Percentiles rank a stretch among this genome's conserved stretches.
Evolutionary conservation across 2,797 vertebrate species (phyloP).

Genomic region (Gymnocypris eckloni): DNA sequence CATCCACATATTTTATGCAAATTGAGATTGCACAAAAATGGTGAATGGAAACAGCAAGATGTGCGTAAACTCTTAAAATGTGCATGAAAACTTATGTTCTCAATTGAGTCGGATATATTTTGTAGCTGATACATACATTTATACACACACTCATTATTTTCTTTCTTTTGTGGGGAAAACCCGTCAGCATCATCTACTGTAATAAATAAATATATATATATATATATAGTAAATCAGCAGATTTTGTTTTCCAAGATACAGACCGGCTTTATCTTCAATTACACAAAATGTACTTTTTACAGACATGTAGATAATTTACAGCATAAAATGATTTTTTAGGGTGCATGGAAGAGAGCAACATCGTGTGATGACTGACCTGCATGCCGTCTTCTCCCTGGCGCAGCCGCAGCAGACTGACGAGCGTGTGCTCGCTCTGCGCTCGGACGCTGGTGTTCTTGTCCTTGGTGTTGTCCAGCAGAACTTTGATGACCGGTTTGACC

Average conservation of each 20-base stretch:
- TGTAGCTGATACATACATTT: neutral
- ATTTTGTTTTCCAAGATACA: no score
- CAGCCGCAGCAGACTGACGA: conserved; percentile 91
- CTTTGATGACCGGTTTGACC: conserved; percentile 93
- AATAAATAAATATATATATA: no score
- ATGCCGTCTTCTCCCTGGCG: conserved; percentile 87
- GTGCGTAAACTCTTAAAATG: neutral
- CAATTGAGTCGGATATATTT: neutral
- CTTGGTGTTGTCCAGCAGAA: conserved; percentile 96
- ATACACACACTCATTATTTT: no score
- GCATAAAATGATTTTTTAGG: no score
- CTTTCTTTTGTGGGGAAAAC: no score
- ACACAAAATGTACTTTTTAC: no score
- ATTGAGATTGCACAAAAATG: neutral
- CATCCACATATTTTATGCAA: neutral
- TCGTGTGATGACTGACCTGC: conserved; percentile 77
- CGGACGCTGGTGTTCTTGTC: conserved; percentile 98
- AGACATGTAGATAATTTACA: no score
- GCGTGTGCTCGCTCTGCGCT: conserved; percentile 95
- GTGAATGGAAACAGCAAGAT: neutral
- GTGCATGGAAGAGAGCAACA: neutral
- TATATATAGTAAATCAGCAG: no score
- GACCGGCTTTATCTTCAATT: no score
- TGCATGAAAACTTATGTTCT: neutral
- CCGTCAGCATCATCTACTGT: no score